Conservation (phyloP, 2,888 invertebrate genomes). For the Charanyca ferruginea region DNA sequence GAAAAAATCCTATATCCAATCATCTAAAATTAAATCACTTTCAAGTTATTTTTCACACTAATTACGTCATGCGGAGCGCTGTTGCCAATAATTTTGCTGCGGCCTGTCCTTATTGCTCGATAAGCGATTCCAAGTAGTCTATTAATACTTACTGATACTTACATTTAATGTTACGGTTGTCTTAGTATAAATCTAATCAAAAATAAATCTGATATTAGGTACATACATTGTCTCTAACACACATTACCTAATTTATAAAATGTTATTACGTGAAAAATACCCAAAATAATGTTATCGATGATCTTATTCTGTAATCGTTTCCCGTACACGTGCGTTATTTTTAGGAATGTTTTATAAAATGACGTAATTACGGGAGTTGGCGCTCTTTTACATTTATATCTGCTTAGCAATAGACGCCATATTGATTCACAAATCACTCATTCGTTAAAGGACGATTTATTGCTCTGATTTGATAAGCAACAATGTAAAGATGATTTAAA, state of each 20-base stretch:
- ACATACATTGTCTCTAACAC: background rate
- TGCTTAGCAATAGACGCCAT: conserved; percentile 63
- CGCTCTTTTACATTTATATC: conserved; percentile 50
- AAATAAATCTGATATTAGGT: conserved; percentile 3
- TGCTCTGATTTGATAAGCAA: conserved; percentile 73
- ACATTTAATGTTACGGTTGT: conserved; percentile 10
- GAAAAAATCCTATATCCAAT: conserved; percentile 50
- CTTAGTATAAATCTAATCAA: conserved; percentile 12
- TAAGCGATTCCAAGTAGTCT: conserved; percentile 36
- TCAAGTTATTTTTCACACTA: conserved; percentile 61
- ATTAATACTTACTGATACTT: conserved; percentile 31
- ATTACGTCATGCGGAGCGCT: conserved; percentile 58
- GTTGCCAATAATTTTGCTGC: conserved; percentile 60
- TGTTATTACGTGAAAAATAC: conserved; percentile 13
- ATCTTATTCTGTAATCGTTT: conserved; percentile 42
- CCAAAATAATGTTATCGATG: conserved; percentile 38
- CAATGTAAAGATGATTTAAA: conserved; percentile 76
- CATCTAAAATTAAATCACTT: conserved; percentile 62
- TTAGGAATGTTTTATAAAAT: conserved; percentile 49
- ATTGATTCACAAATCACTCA: conserved; percentile 69
- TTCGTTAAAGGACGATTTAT: conserved; percentile 69
- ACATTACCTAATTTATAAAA: conserved; percentile 11
- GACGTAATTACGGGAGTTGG: conserved; percentile 53
- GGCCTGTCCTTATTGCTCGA: conserved; percentile 38
- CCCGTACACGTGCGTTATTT: conserved; percentile 48